Conservation (phyloP, 2,113 vertebrate genomes). For the Marmota flaviventris region DNA sequence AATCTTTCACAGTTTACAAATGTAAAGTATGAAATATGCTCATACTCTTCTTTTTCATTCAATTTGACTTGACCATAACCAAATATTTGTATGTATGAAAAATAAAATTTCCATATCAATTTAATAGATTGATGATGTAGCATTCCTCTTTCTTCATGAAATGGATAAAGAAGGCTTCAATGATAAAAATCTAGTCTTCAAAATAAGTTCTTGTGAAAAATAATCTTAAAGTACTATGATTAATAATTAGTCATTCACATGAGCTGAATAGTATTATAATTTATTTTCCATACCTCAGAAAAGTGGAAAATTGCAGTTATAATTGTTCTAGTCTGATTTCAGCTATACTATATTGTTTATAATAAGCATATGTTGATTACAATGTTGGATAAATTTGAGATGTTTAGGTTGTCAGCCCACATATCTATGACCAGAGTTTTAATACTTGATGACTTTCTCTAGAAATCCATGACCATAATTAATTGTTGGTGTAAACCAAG, state of each 20-base stretch:
- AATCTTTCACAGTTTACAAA: constrained; percentile 47
- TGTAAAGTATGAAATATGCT: constrained; percentile 24
- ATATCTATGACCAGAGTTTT: not conserved
- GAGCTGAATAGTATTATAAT: not conserved
- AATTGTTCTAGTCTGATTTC: not conserved
- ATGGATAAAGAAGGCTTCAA: not conserved
- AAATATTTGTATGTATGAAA: constrained; percentile 35
- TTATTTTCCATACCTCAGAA: constrained; percentile 46
- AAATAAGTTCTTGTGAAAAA: constrained; percentile 38
- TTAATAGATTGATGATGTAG: not conserved
- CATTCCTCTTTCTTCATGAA: not conserved
- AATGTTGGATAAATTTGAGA: not conserved
- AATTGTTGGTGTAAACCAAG: not conserved
- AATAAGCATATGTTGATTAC: not conserved
- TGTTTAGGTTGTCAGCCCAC: not conserved
- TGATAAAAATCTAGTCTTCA: not conserved
- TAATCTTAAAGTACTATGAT: constrained; percentile 40
- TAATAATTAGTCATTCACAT: constrained; percentile 38
- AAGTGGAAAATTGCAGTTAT: not conserved
- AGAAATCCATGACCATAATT: not conserved
- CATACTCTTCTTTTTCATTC: constrained; percentile 23
- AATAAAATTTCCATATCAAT: constrained; percentile 12
- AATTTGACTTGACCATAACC: constrained; percentile 53
- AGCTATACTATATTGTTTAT: not conserved
- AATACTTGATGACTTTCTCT: not conserved